Evolutionary conservation across 1,140 invertebrate genomes (phyloP).

Genomic region (Cryptotermes secundus): DNA sequence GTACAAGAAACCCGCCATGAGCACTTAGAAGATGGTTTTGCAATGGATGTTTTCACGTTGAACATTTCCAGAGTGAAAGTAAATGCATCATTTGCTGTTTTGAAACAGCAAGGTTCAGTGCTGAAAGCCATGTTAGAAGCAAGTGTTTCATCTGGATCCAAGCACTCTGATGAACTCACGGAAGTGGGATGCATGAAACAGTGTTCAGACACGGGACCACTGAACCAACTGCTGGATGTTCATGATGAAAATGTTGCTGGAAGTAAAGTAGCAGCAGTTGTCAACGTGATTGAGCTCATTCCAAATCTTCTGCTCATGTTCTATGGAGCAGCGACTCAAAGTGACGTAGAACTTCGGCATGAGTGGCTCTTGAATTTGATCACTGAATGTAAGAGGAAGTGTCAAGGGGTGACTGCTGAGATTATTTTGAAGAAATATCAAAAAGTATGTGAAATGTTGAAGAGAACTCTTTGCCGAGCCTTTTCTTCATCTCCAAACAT

Average conservation of each 20-base stretch:
- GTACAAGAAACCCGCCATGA: background rate
- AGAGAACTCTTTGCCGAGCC: background rate
- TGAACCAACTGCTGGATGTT: background rate
- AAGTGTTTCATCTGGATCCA: background rate
- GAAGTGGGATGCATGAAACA: background rate
- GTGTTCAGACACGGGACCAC: background rate
- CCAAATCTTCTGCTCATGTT: constrained; percentile 12
- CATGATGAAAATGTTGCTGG: background rate
- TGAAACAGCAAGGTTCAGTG: background rate
- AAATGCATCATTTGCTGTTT: background rate
- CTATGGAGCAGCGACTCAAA: constrained; percentile 30
- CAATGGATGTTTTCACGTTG: background rate
- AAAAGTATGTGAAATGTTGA: background rate
- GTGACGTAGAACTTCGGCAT: constrained; percentile 30
- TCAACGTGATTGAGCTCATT: background rate
- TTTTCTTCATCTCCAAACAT: background rate
- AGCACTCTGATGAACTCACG: background rate
- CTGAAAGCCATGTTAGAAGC: background rate
- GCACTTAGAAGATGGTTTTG: background rate
- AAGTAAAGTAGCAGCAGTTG: background rate
- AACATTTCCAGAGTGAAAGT: background rate
- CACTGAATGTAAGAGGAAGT: background rate
- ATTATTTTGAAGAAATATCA: background rate
- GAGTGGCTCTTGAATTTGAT: constrained; percentile 18
- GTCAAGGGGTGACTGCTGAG: background rate